Base-by-base conservation (phyloP, 2,113 vertebrate species). In the Leptosomus discolor region DNA sequence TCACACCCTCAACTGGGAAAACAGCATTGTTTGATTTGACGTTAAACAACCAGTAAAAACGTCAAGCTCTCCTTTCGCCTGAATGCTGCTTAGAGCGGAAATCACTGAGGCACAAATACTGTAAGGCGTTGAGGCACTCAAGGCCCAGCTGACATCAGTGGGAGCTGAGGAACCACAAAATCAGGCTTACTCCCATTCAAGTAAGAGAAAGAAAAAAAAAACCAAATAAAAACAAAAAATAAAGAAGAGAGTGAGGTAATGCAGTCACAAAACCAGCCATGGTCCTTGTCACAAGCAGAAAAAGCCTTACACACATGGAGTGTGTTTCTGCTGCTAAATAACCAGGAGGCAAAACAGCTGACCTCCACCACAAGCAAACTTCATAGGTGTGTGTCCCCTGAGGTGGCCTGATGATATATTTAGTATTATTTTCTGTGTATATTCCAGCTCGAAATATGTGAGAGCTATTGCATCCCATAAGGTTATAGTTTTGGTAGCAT, bases 391-490 rank as follows among this genome's bases (percentile, higher is more conserved):
- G 46, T 34, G 46, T 9, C 12, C 20, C 18, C 48, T 34, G 32
- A 77, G 15, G 12, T 30, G 32, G 10, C 6, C 22, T 39, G 29
- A 26, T 50, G 21, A 26, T 21, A 32, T 2, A 24, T 67, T 87
- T 63, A 8, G 54, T 69, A 6, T 39, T 69, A 36, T 69, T 73
- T 63, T 6, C 32, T 34, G 3, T 39, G 18, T 29, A 21, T 74
- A 50, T 58, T 64, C 48, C 58, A 16, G 13, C 13, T 77, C 37
- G 24, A 22, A 64, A 8, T 6, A 19, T 20, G 1, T 15, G 54
- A 64, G 18, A 30, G 9, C 4, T 4, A 0, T 50, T 43, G 7
- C 7, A 32, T 17, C 12, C n/a, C 37, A 15, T 19, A 15, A 45
- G 9, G 15, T 11, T 76, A 22, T 7, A 46, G 26, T 43, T 90